Percentiles rank a stretch among this genome's conserved stretches.
These are phyloP conservation scores for Mohoua ochrocephala DNA, from an alignment of 2,113 vertebrate genomes.

Conservation along the genomic window DNA sequence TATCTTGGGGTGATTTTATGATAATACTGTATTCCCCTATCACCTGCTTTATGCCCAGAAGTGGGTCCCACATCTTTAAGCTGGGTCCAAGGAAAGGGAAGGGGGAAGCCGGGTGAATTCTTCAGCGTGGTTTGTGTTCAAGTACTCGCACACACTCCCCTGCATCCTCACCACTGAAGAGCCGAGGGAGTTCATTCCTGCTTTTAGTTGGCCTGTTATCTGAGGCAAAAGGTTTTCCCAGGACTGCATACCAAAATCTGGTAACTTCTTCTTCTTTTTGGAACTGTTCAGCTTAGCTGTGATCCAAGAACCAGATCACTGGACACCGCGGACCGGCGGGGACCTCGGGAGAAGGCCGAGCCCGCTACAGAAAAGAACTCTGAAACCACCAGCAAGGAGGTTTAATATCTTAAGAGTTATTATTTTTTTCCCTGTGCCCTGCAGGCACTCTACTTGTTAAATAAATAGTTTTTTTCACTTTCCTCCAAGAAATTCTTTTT, in stretches of 20 bases:
- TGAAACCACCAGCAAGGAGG: background rate
- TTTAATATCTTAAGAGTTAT: background rate
- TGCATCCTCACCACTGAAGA: rapidly evolving
- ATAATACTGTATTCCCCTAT: background rate
- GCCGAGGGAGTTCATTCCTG: background rate
- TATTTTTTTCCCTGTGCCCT: background rate
- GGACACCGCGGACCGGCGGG: rapidly evolving
- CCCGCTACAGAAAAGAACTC: background rate
- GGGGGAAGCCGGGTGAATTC: background rate
- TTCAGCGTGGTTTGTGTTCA: background rate
- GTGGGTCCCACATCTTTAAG: background rate
- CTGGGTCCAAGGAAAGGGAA: background rate
- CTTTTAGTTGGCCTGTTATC: background rate
- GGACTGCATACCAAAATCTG: background rate
- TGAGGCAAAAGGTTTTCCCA: background rate
- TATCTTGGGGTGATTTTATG: background rate
- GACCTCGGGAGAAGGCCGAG: background rate
- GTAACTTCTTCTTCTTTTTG: background rate
- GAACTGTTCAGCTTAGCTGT: background rate
- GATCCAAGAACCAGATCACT: background rate
- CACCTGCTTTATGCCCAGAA: background rate
- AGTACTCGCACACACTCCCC: background rate
- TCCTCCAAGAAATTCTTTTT: background rate
- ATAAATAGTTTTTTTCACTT: background rate
- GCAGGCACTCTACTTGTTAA: background rate